phyloP scores from a whole-genome alignment of 2,113 vertebrate species.

The Glaucomys volans region DNA sequence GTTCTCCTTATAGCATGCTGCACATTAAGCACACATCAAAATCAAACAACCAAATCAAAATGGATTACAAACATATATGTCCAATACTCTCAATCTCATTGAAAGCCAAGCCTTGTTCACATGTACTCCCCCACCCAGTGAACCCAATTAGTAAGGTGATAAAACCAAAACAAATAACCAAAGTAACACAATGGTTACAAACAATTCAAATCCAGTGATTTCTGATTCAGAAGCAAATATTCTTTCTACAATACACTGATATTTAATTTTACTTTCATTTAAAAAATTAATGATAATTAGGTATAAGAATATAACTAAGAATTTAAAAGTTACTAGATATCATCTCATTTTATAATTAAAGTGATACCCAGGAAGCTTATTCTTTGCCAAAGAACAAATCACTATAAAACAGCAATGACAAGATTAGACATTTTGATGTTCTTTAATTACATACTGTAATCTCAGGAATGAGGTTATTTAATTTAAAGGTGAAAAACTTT shows the following conservation, averaged over 20 bases:
- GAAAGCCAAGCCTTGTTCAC: background rate
- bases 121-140: background rate
- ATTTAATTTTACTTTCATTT: conserved; percentile 40
- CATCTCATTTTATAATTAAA: conserved; percentile 62
- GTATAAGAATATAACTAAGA: background rate
- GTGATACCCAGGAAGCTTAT: conserved; percentile 15
- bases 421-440: conserved; percentile 14
- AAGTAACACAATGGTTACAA: background rate
- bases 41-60: background rate
- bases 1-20: background rate
- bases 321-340: conserved; percentile 25
- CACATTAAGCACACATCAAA: background rate
- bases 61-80: background rate
- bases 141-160: background rate
- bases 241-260: background rate
- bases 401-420: conserved; percentile 37
- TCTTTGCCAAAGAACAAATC: conserved; percentile 35
- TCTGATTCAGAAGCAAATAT: background rate
- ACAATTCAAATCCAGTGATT: background rate
- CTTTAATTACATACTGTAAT: conserved; percentile 51
- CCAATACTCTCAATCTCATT: background rate
- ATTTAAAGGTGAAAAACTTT: conserved; percentile 21
- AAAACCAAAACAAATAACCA: background rate
- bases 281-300: conserved; percentile 60
- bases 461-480: conserved; percentile 28